Evolutionary conservation across 2,113 vertebrate genomes (phyloP), one percentile per base, ranked within the genome.

Genomic region (Zeus faber): DNA sequence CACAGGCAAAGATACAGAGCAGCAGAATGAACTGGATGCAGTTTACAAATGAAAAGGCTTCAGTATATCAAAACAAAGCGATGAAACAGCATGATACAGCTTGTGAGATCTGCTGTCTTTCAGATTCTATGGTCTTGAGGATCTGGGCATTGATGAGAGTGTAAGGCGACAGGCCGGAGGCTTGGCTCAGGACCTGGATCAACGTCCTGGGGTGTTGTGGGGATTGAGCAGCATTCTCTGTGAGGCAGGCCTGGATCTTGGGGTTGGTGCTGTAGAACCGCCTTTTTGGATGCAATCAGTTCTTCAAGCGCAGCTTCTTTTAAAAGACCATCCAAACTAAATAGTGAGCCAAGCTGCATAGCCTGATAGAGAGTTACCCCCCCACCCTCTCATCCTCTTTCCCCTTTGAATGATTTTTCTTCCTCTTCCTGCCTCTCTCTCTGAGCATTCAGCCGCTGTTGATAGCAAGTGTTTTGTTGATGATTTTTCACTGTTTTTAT

Each of bases 281-380:
- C 76, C 76, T 31, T 11, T 87, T 85, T 72, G 48, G 76, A 81
- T 80, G 65, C 70, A 77, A 86, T 88, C 70, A 81, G 58, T 37
- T 63, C 14, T 11, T 49, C 71, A 54, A 52, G 39, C 37, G 63
- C 55, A 49, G 67, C 75, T 62, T 69, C 55, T 73, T 81, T 64
- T 62, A 66, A 70, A 71, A 48, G 49, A 50, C 67, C 58, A 78
- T 62, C 77, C 69, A 62, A 70, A 64, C 64, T 58, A 61, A 75
- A 72, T 44, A 70, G 65, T 50, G 62, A 77, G 67, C 66, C 61
- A 39, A 61, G 74, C 67, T 54, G 69, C 62, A 47, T 56, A 54
- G 59, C 62, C 61, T 45, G 26, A 67, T 60, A 58, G 59, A 44
- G 50, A 43, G 71, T 64, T 49, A 23, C 55, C 39, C 44, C 60